These are phyloP conservation scores for Eupristina koningsbergeri DNA, from an alignment of 1,140 invertebrate genomes.

Conservation along the genomic window DNA sequence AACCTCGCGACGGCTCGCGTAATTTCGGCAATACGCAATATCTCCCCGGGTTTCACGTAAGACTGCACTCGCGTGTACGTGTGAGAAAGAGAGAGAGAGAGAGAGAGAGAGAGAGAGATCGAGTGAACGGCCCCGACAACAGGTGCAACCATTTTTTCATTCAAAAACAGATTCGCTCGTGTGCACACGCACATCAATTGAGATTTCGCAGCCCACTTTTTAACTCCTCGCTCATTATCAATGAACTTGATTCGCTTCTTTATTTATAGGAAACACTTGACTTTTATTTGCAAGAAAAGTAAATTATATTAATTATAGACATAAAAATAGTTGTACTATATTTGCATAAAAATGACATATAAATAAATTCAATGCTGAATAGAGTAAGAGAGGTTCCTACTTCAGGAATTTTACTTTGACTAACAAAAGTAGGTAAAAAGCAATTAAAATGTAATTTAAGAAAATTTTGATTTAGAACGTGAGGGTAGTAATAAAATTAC, in stretches of 20 bases:
- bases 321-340: too few species aligned
- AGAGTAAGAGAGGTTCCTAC: too few species aligned
- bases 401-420: too few species aligned
- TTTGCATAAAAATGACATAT: too few species aligned
- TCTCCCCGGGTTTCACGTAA: conserved; percentile 13
- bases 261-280: neutral
- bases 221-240: neutral
- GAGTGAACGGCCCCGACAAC: conserved; percentile 3
- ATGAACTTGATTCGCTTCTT: neutral
- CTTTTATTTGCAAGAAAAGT: neutral
- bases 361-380: too few species aligned
- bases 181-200: neutral
- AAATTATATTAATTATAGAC: too few species aligned
- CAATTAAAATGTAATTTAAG: too few species aligned
- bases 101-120: neutral
- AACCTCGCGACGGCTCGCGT: conserved; percentile 36
- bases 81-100: conserved; percentile 1
- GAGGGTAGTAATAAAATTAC: too few species aligned
- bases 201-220: neutral
- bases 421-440: too few species aligned
- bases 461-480: too few species aligned
- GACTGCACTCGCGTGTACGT: neutral
- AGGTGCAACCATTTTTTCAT: conserved; percentile 13
- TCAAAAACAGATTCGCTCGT: neutral
- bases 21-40: conserved; percentile 47